phyloP scores from a whole-genome alignment of 2,113 vertebrate species.

The Cinclus mexicanus region DNA sequence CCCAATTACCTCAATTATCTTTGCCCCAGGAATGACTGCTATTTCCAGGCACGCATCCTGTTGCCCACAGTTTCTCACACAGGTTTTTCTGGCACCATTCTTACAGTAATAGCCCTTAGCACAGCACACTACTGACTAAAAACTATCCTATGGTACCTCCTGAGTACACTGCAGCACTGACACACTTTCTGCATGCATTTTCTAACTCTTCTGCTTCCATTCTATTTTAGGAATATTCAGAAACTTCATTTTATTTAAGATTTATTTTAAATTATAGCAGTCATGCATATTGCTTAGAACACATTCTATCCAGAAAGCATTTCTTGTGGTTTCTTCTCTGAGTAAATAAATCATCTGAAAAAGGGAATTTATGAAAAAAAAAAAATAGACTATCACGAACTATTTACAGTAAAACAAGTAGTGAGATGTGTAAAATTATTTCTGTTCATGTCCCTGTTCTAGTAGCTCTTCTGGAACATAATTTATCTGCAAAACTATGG shows the following conservation, averaged over 20 bases:
- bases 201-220: not conserved
- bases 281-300: fast-evolving
- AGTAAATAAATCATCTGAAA: not conserved
- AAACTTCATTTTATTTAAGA: not conserved
- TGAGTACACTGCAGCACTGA: not conserved
- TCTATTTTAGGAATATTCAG: not conserved
- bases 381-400: not conserved
- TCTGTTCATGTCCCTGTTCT: not conserved
- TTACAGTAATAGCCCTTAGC: not conserved
- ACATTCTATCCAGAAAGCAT: not conserved
- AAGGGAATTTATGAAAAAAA: not conserved
- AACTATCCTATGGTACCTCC: not conserved
- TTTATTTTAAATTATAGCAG: not conserved
- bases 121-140: not conserved
- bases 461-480: not conserved
- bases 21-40: constrained; percentile 40
- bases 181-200: not conserved
- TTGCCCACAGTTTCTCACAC: constrained; percentile 13
- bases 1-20: constrained; percentile 45
- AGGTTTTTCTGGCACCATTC: not conserved
- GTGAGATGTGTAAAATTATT: not conserved
- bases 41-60: constrained; percentile 48
- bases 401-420: not conserved
- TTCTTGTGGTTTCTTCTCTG: not conserved
- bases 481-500: not conserved